A percentile compares a stretch with the other conserved stretches of the same genome.
Conservation (phyloP, 2,797 vertebrate species). For the Ambastaia sidthimunki region DNA sequence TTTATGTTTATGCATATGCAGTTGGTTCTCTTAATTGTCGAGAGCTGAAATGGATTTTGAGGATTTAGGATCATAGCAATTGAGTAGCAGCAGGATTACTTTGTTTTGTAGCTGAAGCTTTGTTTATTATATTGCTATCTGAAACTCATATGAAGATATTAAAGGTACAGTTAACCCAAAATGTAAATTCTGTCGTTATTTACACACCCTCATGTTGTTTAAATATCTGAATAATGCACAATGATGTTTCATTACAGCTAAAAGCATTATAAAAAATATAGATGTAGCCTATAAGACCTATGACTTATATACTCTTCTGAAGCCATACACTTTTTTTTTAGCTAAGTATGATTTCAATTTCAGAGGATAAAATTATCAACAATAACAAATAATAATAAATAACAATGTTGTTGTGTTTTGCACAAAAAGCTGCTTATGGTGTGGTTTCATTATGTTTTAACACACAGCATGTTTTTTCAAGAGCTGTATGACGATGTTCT, state of each 20-base stretch:
- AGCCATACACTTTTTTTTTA: neutral
- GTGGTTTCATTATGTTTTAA: neutral
- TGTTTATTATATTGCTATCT: neutral
- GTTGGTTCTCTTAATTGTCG: constrained; percentile 14
- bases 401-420: neutral
- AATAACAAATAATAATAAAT: neutral
- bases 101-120: neutral
- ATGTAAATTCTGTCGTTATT: neutral
- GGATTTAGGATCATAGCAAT: constrained; percentile 1
- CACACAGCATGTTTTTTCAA: too few species aligned
- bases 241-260: too few species aligned
- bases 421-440: too few species aligned
- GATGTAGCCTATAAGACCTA: too few species aligned
- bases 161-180: neutral
- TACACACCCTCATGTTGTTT: neutral
- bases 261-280: too few species aligned
- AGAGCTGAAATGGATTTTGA: constrained; percentile 31
- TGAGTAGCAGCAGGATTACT: neutral
- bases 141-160: neutral
- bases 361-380: neutral
- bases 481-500: neutral
- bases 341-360: too few species aligned
- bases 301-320: neutral
- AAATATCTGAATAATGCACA: too few species aligned
- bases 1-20: constrained; percentile 19